Percentiles rank a stretch among this genome's conserved stretches.
Conservation (phyloP, 1,140 invertebrate genomes). For the Sitophilus oryzae region DNA sequence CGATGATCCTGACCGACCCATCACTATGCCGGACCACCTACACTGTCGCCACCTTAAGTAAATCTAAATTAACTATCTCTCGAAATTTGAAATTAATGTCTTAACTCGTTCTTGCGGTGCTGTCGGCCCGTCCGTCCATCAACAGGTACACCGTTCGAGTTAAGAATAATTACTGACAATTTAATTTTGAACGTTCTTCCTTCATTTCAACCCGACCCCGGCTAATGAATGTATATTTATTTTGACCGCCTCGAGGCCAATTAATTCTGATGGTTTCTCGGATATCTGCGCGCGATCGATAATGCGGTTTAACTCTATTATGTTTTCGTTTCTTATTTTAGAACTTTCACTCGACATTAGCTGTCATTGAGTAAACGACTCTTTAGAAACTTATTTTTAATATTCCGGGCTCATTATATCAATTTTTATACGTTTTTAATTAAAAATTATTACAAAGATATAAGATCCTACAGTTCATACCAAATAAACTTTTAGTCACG, state of each 20-base stretch:
- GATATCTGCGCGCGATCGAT: neutral
- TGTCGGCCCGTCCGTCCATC: neutral
- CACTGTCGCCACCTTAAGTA: neutral
- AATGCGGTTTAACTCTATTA: too few relatives aligned
- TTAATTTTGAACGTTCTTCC: neutral
- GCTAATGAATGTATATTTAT: neutral
- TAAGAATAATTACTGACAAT: neutral
- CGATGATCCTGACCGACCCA: neutral
- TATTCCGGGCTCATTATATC: too few relatives aligned
- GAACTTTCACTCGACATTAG: too few relatives aligned
- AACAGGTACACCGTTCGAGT: neutral
- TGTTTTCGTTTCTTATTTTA: too few relatives aligned
- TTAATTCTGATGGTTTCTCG: neutral
- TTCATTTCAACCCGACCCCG: too few relatives aligned
- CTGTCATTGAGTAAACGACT: too few relatives aligned
- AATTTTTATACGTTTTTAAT: too few relatives aligned
- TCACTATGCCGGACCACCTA: neutral
- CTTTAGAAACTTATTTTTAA: too few relatives aligned
- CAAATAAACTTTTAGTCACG: too few relatives aligned
- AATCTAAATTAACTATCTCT: constrained; percentile 1
- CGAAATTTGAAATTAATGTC: neutral
- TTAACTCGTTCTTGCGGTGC: neutral
- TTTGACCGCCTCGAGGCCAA: neutral
- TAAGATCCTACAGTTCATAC: too few relatives aligned
- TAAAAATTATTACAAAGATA: too few relatives aligned